Conservation (phyloP, 2,113 vertebrate genomes). For the Oncorhynchus kisutch region DNA sequence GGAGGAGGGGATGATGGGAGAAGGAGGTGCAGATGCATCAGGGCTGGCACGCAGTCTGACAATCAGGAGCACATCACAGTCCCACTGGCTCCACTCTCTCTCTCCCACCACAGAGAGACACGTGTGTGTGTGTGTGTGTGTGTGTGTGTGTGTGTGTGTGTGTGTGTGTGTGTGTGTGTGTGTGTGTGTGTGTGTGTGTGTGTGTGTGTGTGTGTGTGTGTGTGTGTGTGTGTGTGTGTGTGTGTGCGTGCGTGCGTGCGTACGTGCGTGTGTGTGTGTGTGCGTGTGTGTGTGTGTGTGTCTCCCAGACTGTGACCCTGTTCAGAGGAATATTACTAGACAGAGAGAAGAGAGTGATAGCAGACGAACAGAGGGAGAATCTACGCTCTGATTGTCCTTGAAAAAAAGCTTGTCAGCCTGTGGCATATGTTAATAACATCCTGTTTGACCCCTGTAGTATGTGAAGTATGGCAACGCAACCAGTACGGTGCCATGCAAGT, state of each 20-base stretch:
- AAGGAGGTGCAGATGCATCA: conserved; percentile 3
- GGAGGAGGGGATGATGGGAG: conserved; percentile 17
- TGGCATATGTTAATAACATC: background rate
- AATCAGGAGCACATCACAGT: conserved; percentile 57
- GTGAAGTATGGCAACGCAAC: background rate
- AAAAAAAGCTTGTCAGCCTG: background rate
- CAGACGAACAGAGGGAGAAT: background rate
- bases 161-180: background rate
- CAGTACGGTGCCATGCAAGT: background rate
- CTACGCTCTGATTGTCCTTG: background rate
- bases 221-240: too few relatives aligned
- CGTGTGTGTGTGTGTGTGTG: conserved; percentile 1
- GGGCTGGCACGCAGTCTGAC: conserved; percentile 67
- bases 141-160: background rate
- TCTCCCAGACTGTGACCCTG: too few relatives aligned
- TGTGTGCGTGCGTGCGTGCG: too few relatives aligned
- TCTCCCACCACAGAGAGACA: background rate
- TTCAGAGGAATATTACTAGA: background rate
- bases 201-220: too few relatives aligned
- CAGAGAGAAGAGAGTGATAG: background rate
- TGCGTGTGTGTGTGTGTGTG: background rate
- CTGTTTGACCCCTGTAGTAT: background rate
- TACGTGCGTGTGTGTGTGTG: too few relatives aligned
- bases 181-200: too few relatives aligned
- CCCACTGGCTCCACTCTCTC: conserved; percentile 54